These are phyloP conservation scores for Ceriagrion tenellum DNA, from an alignment of 2,888 invertebrate species.

Conservation along the genomic window DNA sequence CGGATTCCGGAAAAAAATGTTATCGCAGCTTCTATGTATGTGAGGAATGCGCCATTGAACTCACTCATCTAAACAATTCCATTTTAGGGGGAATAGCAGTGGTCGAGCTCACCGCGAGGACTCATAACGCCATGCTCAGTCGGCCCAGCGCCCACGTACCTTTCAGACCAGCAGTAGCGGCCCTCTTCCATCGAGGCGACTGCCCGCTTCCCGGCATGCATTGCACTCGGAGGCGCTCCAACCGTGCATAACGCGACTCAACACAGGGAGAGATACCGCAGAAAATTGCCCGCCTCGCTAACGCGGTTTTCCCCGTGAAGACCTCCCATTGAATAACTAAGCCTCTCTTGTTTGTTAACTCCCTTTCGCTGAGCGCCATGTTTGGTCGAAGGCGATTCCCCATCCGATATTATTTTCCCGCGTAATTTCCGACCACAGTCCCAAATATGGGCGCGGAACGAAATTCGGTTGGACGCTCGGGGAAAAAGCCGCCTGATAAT, in stretches of 20 bases:
- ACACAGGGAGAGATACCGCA: background rate
- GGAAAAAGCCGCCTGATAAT: background rate
- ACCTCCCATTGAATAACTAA: background rate
- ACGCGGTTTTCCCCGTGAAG: background rate
- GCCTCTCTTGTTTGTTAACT: background rate
- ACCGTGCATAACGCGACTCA: background rate
- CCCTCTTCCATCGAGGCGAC: background rate
- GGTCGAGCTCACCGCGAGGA: no score
- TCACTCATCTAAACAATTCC: no score
- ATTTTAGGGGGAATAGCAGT: no score
- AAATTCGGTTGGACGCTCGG: background rate
- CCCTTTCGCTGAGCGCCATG: background rate
- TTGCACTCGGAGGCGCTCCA: background rate
- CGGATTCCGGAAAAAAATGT: no score
- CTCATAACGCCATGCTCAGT: no score
- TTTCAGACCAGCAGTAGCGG: no score
- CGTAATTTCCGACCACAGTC: background rate
- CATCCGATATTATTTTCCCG: background rate
- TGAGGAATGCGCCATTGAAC: no score
- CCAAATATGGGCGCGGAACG: background rate
- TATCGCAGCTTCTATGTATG: no score
- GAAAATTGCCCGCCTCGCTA: background rate
- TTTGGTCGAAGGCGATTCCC: background rate
- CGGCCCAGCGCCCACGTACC: no score
- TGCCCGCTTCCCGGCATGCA: background rate